Base-by-base conservation (phyloP, 2,888 invertebrate genomes). In the Hemaris fuciformis region DNA sequence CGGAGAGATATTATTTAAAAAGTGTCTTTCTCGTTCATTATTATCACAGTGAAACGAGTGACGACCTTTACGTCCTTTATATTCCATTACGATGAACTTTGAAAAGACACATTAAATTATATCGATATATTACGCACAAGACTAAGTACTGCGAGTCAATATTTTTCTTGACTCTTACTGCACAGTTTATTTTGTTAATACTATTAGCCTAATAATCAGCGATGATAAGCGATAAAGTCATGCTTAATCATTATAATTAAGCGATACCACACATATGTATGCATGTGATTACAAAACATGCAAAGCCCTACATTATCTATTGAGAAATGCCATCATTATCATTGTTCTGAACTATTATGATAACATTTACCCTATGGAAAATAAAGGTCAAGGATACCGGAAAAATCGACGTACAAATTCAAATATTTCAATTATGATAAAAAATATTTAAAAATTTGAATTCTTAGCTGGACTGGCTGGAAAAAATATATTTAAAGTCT, bases 211-310 rank as follows among this genome's bases (percentile, higher is more conserved):
- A 20, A 10, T 60, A 60, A 60, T 48, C 38, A 18, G 46, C 18
- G 25, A 38, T n/a, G 53, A 48, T 53, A 60, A 25, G n/a, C 27
- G 60, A 53, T 60, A 53, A 60, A 18, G 5, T 38, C 23, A 18
- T 13, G 10, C 53, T 22, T 60, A 60, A 53, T 60, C 53, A n/a
- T 7, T 41, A 7, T 53, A 60, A 60, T 60, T 38, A 48, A 25
- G 25, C 53, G 60, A 60, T 25, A 53, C 25, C 23, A n/a, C 15
- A 34, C 4, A 20, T n/a, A 18, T 15, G n/a, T n/a, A n/a, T n/a
- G n/a, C n/a, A n/a, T n/a, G 18, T 27, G 18, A 27, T 20, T 23
- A 38, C 5, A 27, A 59, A 25, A 22, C 38, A 53, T 60, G 5
- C 38, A 57, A 53, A 27, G 23, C 53, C 10, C 60, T 60, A n/a